These are phyloP conservation scores for Temnothorax ravouxi DNA, from an alignment of 2,888 invertebrate species.

Conservation along the genomic window DNA sequence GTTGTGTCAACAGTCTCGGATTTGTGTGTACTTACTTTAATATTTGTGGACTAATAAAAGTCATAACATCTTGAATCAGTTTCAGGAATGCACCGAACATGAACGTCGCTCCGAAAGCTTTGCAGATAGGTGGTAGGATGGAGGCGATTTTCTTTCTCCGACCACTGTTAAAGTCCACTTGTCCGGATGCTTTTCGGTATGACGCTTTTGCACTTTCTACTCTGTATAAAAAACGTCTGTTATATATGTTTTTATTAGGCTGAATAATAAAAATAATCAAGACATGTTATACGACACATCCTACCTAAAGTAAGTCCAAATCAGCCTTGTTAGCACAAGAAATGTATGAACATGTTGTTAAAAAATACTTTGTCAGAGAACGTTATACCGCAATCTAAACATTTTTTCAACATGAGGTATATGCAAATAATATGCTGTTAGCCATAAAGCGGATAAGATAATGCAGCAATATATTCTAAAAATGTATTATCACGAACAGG, in stretches of 20 bases:
- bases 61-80: constrained; percentile 93
- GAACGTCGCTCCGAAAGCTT: constrained; percentile 95
- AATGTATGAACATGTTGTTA: constrained; percentile 68
- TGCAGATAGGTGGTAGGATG: constrained; percentile 93
- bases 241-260: constrained; percentile 65
- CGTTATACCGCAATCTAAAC: not conserved
- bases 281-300: constrained; percentile 54
- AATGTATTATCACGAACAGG: not conserved
- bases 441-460: not conserved
- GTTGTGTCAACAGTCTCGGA: no score
- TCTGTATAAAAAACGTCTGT: constrained; percentile 72
- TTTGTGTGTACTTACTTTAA: constrained; percentile 89
- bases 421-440: constrained; percentile 11
- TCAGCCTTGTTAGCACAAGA: constrained; percentile 84
- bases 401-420: constrained; percentile 9
- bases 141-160: constrained; percentile 92
- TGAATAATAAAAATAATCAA: constrained; percentile 9
- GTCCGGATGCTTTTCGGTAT: constrained; percentile 90
- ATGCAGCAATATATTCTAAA: constrained; percentile 10
- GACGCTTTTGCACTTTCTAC: constrained; percentile 88
- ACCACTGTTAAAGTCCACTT: constrained; percentile 91
- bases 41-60: constrained; percentile 96
- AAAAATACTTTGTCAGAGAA: constrained; percentile 12
- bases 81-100: constrained; percentile 95
- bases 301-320: constrained; percentile 85